Evolutionary conservation across 2,888 invertebrate genomes (phyloP).

Genomic region (Busseola fusca): DNA sequence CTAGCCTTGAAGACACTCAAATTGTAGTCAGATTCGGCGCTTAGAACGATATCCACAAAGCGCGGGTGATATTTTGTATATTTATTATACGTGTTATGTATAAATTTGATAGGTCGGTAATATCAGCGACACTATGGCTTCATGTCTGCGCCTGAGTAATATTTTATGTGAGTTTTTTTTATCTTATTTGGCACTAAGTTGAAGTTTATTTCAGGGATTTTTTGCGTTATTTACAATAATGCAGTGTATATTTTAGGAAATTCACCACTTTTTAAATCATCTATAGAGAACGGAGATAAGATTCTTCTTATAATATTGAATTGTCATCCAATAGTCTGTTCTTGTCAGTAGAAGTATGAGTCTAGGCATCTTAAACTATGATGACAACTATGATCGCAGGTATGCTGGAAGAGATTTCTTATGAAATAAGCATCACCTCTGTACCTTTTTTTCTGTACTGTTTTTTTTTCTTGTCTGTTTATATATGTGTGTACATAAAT

Average conservation of each 20-base stretch:
- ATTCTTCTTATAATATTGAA: background rate
- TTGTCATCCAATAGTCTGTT: background rate
- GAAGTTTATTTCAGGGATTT: background rate
- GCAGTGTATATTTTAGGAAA: background rate
- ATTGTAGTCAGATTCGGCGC: slow-evolving; percentile 29
- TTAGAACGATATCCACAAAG: slow-evolving; percentile 14
- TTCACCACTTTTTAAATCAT: background rate
- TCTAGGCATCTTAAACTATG: background rate
- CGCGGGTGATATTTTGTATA: slow-evolving; percentile 14
- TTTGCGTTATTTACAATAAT: background rate
- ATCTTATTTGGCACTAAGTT: background rate
- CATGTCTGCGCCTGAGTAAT: background rate
- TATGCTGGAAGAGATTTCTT: too few species aligned
- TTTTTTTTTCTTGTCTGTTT: too few species aligned
- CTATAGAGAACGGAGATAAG: background rate
- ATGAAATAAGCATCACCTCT: too few species aligned
- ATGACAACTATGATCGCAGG: background rate
- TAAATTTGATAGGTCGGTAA: slow-evolving; percentile 9
- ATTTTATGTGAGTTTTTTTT: background rate
- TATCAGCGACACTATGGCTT: slow-evolving; percentile 4
- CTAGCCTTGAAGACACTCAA: too few species aligned
- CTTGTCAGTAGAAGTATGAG: background rate
- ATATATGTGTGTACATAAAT: too few species aligned
- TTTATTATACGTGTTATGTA: background rate
- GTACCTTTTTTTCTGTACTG: too few species aligned